Evolutionary conservation across 1,140 invertebrate genomes (phyloP).

Genomic region (Medauroidea extradentata): DNA sequence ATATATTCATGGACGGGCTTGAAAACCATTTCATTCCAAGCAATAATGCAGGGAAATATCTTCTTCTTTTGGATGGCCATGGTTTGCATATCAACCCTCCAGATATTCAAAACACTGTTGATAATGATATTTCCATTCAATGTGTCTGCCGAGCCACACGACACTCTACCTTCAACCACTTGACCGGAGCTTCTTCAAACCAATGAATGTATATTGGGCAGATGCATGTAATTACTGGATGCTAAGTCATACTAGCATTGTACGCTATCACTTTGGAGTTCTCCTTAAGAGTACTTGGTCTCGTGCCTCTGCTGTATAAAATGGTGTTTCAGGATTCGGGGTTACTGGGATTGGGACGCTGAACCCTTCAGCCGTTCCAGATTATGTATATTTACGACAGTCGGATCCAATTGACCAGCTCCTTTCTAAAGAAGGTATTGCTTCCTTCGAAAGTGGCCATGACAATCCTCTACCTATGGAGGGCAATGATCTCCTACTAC

Average conservation of each 20-base stretch:
- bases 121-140: conserved; percentile 39
- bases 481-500: no score
- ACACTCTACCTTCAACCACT: conserved; percentile 40
- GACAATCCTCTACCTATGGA: no score
- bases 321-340: conserved; percentile 21
- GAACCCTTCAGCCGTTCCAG: conserved; percentile 21
- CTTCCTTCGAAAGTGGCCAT: no score
- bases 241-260: no score
- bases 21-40: conserved; percentile 35
- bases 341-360: conserved; percentile 25
- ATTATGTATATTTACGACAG: conserved; percentile 5
- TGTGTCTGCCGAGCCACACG: conserved; percentile 40
- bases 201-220: no score
- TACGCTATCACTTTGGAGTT: conserved; percentile 3
- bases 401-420: no score
- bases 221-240: no score
- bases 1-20: conserved; percentile 40
- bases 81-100: conserved; percentile 31
- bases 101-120: conserved; percentile 31
- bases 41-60: conserved; percentile 36
- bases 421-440: no score
- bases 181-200: conserved; percentile 17
- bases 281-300: conserved; percentile 23
- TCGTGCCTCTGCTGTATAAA: conserved; percentile 17
- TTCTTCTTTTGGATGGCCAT: conserved; percentile 23